These are phyloP conservation scores for Phylloscopus trochilus DNA, from an alignment of 2,113 vertebrate genomes.

Conservation along the genomic window DNA sequence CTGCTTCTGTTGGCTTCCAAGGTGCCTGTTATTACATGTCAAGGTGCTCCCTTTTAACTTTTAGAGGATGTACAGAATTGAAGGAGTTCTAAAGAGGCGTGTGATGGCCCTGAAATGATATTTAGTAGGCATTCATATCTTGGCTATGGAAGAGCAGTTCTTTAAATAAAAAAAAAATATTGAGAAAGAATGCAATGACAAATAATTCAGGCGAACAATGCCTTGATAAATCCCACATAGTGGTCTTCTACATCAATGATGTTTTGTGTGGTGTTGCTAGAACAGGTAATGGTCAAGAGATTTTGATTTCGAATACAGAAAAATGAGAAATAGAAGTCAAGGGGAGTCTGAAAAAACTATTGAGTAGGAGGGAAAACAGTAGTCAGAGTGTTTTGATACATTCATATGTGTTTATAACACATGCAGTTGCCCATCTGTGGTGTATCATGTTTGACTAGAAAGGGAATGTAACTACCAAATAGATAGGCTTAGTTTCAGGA, in stretches of 20 bases:
- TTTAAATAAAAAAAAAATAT: constrained; percentile 17
- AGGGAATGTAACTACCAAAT: neutral
- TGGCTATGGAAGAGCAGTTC: neutral
- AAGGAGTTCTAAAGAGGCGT: constrained; percentile 59
- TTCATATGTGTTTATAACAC: neutral
- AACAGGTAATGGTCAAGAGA: neutral
- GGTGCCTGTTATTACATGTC: constrained; percentile 50
- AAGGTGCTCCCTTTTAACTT: constrained; percentile 40
- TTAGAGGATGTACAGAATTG: constrained; percentile 37
- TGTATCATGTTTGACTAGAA: neutral
- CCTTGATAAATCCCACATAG: neutral
- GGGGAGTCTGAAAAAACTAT: neutral
- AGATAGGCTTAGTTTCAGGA: constrained; percentile 40
- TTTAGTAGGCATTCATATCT: constrained; percentile 29
- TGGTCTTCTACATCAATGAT: neutral
- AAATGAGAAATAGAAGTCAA: constrained; percentile 30
- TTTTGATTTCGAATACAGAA: constrained; percentile 2
- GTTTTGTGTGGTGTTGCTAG: neutral
- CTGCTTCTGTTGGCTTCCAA: constrained; percentile 45
- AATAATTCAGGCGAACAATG: constrained; percentile 40
- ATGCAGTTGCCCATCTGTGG: neutral
- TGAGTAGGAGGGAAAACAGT: neutral
- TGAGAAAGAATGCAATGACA: neutral
- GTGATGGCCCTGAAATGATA: constrained; percentile 38
- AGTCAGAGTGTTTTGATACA: neutral